These are phyloP conservation scores for Ceratina calcarata DNA, from an alignment of 1,140 invertebrate genomes.

Conservation along the genomic window DNA sequence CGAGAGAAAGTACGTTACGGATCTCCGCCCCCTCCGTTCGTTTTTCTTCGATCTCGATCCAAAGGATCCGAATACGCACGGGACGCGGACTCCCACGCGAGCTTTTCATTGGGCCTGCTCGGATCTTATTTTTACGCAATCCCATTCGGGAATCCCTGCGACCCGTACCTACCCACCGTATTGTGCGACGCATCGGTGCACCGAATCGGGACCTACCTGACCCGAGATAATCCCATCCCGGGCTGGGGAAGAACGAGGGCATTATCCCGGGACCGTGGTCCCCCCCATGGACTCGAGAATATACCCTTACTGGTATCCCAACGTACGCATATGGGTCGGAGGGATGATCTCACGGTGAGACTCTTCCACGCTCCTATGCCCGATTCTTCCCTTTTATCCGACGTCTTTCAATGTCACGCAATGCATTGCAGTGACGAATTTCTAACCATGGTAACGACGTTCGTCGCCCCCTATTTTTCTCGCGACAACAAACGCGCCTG, in stretches of 20 bases:
- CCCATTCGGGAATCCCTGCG: conserved; percentile 64
- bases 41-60: conserved; percentile 37
- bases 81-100: conserved; percentile 69
- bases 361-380: neutral
- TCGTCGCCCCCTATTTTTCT: conserved; percentile 59
- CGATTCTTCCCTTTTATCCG: conserved; percentile 45
- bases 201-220: conserved; percentile 69
- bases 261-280: conserved; percentile 62
- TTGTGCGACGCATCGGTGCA: conserved; percentile 62
- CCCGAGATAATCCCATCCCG: conserved; percentile 77
- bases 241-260: conserved; percentile 48
- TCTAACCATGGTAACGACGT: conserved; percentile 43
- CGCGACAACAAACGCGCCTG: neutral
- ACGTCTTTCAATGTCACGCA: conserved; percentile 50
- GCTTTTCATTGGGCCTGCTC: conserved; percentile 48
- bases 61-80: conserved; percentile 8
- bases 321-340: neutral
- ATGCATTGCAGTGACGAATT: conserved; percentile 61
- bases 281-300: conserved; percentile 64
- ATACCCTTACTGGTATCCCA: conserved; percentile 29
- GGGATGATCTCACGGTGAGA: conserved; percentile 32
- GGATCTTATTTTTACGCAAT: conserved; percentile 72
- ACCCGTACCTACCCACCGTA: conserved; percentile 52
- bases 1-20: conserved; percentile 40
- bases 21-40: conserved; percentile 11